Evolutionary conservation across 2,888 invertebrate species (phyloP).

Genomic region (Agrotis puta): DNA sequence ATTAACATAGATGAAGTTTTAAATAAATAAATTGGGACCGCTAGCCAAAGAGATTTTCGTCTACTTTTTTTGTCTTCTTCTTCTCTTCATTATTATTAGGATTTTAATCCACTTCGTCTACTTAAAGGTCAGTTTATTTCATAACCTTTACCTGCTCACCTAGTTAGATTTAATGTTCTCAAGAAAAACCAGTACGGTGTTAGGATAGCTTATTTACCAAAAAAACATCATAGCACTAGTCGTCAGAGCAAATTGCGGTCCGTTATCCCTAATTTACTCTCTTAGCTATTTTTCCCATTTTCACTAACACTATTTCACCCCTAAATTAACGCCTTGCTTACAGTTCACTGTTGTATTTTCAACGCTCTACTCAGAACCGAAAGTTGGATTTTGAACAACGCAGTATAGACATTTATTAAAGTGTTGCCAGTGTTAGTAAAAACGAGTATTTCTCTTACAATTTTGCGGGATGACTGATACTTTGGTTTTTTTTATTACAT

Average conservation of each 20-base stretch:
- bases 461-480: slow-evolving; percentile 34
- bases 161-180: slow-evolving; percentile 7
- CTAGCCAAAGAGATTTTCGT: neutral
- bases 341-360: neutral
- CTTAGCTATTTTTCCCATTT: slow-evolving; percentile 11
- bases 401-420: neutral
- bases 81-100: too few species aligned
- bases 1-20: too few species aligned
- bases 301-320: neutral
- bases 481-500: slow-evolving; percentile 13
- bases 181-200: slow-evolving; percentile 12
- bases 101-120: too few species aligned
- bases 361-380: neutral
- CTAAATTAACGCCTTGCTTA: neutral
- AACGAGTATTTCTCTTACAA: slow-evolving; percentile 9
- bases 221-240: slow-evolving; percentile 24
- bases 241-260: slow-evolving; percentile 36
- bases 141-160: slow-evolving; percentile 6
- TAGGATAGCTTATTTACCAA: slow-evolving; percentile 25
- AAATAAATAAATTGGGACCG: too few species aligned
- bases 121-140: neutral
- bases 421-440: neutral
- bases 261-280: slow-evolving; percentile 45
- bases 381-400: neutral
- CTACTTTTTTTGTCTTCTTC: neutral